A percentile compares a stretch with the other conserved stretches of the same genome.
phyloP scores from a whole-genome alignment of 92 coral and sea anemone genomes.

The Montipora capitata region DNA sequence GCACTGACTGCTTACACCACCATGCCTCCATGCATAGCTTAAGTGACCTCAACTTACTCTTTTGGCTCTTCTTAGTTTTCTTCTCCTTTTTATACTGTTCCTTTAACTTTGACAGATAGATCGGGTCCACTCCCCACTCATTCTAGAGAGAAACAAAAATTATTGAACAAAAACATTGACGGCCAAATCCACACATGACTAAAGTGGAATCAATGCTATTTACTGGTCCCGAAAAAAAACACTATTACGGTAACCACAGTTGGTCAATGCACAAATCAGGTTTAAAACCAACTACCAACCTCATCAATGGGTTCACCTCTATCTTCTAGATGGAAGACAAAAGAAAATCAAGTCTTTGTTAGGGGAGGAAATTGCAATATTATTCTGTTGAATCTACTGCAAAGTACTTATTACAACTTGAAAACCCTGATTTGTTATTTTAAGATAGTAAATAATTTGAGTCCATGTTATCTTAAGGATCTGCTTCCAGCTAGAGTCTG shows the following conservation, averaged over 20 bases:
- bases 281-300: slow-evolving; percentile 10
- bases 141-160: slow-evolving; percentile 60
- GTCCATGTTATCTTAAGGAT: too few species aligned
- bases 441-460: too few species aligned
- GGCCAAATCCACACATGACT: background rate
- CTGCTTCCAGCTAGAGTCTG: too few species aligned
- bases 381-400: too few species aligned
- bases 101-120: slow-evolving; percentile 94
- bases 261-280: background rate
- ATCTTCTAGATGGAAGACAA: background rate
- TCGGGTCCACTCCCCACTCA: slow-evolving; percentile 98
- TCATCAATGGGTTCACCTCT: slow-evolving; percentile 10
- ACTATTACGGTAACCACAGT: background rate
- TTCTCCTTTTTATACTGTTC: slow-evolving; percentile 95
- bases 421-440: too few species aligned
- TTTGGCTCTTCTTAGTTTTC: slow-evolving; percentile 92
- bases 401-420: too few species aligned
- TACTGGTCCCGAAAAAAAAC: too few species aligned
- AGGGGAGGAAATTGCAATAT: background rate
- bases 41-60: slow-evolving; percentile 71
- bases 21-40: background rate
- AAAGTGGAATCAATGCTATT: background rate
- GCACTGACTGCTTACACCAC: too few species aligned
- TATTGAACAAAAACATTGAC: background rate
- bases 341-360: background rate